These are phyloP conservation scores for Saccopteryx bilineata DNA, from an alignment of 2,113 vertebrate genomes.

Conservation along the genomic window DNA sequence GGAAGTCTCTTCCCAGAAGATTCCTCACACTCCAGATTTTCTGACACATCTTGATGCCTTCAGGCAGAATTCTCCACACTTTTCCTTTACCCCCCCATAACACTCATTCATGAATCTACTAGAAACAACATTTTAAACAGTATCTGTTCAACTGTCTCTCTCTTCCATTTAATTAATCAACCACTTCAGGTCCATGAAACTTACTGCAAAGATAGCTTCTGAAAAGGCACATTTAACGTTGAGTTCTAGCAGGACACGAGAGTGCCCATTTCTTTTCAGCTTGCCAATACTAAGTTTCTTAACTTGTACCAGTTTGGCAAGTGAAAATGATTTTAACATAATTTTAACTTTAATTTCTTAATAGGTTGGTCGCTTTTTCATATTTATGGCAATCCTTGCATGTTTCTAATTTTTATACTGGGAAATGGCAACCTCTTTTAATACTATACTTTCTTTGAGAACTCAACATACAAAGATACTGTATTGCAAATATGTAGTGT, in stretches of 20 bases:
- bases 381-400: not conserved
- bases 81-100: not conserved
- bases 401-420: not conserved
- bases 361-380: not conserved
- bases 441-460: not conserved
- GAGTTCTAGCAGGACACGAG: not conserved
- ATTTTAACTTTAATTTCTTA: constrained; percentile 1
- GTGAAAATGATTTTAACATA: not conserved
- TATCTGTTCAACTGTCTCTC: not conserved
- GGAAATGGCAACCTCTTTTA: not conserved
- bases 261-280: not conserved
- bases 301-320: not conserved
- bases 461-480: not conserved
- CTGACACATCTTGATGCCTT: not conserved
- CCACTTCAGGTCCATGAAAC: not conserved
- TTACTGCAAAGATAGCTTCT: not conserved
- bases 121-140: not conserved
- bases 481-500: not conserved
- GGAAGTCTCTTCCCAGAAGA: not conserved
- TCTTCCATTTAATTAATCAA: not conserved
- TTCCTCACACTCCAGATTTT: not conserved
- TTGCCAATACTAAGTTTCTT: not conserved
- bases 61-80: not conserved
- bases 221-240: not conserved
- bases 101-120: not conserved